These are phyloP conservation scores for Diplodus puntazzo DNA, from an alignment of 2,797 vertebrate species.

Conservation along the genomic window DNA sequence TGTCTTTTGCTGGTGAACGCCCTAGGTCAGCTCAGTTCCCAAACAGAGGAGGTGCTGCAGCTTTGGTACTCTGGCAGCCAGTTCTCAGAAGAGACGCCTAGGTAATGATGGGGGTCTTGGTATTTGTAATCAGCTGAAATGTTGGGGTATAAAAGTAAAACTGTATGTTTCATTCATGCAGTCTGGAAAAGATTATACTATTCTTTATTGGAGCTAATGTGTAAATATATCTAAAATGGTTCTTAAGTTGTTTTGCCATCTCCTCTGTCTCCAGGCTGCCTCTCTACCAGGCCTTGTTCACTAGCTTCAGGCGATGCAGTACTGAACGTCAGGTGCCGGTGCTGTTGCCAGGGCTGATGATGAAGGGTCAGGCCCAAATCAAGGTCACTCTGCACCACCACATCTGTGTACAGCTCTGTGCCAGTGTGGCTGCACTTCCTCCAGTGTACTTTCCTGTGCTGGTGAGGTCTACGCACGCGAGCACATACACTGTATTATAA, in stretches of 20 bases:
- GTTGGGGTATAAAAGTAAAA: not conserved
- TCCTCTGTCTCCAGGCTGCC: constrained; percentile 82
- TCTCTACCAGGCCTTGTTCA: constrained; percentile 89
- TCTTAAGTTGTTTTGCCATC: not conserved
- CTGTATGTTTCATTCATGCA: not conserved
- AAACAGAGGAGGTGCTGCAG: constrained; percentile 86
- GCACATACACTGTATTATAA: not conserved
- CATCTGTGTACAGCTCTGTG: constrained; percentile 90
- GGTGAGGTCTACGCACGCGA: constrained; percentile 83
- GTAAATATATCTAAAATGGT: not conserved
- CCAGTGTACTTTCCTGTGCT: constrained; percentile 85
- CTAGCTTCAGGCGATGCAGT: constrained; percentile 87
- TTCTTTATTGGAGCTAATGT: not conserved
- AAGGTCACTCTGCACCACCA: constrained; percentile 91
- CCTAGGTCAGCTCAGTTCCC: constrained; percentile 87
- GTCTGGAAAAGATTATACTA: not conserved
- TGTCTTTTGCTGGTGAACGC: constrained; percentile 89
- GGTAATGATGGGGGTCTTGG: constrained; percentile 65
- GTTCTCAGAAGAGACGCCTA: constrained; percentile 79
- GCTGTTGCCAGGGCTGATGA: constrained; percentile 84
- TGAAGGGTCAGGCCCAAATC: constrained; percentile 84
- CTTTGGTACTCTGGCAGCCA: constrained; percentile 89
- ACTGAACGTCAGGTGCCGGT: constrained; percentile 89
- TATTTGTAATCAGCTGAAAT: not conserved
- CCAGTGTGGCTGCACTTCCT: constrained; percentile 88